Percentiles rank a stretch among this genome's conserved stretches.
phyloP scores from a whole-genome alignment of 2,797 vertebrate species.

The Periparus ater region DNA sequence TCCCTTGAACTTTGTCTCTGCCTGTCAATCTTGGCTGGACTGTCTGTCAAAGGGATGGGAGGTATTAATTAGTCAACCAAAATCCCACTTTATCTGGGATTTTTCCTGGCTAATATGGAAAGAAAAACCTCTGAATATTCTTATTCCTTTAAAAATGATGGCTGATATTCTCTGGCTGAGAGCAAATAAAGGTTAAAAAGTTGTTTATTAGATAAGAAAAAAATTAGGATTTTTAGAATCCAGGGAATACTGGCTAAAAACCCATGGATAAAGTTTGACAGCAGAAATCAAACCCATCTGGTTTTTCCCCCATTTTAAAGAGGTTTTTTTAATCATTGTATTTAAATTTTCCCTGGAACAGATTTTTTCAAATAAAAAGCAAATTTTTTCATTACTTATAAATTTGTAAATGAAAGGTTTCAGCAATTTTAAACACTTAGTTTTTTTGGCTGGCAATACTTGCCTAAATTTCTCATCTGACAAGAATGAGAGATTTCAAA shows the following conservation, averaged over 20 bases:
- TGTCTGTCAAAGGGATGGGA: neutral
- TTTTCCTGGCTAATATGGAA: neutral
- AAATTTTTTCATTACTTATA: neutral
- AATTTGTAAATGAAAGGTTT: neutral
- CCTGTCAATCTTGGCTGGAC: neutral
- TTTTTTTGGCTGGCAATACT: neutral
- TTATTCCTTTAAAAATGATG: neutral
- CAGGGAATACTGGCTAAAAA: neutral
- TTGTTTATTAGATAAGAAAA: neutral
- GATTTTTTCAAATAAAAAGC: neutral
- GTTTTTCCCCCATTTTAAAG: neutral
- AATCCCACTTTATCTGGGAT: neutral
- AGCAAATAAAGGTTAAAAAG: neutral
- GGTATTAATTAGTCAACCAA: neutral
- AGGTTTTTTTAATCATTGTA: rapidly evolving
- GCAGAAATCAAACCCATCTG: neutral
- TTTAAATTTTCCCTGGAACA: neutral
- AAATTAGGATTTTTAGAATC: neutral
- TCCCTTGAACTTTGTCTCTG: neutral
- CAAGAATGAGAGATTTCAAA: neutral
- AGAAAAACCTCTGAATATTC: neutral
- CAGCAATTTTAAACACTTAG: neutral
- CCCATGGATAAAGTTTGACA: neutral
- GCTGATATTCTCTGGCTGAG: neutral
- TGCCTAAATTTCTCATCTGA: neutral